Evolutionary conservation across 1,140 invertebrate species (phyloP), one percentile per base, ranked within the genome.

Genomic region (Sitobion miscanthi): DNA sequence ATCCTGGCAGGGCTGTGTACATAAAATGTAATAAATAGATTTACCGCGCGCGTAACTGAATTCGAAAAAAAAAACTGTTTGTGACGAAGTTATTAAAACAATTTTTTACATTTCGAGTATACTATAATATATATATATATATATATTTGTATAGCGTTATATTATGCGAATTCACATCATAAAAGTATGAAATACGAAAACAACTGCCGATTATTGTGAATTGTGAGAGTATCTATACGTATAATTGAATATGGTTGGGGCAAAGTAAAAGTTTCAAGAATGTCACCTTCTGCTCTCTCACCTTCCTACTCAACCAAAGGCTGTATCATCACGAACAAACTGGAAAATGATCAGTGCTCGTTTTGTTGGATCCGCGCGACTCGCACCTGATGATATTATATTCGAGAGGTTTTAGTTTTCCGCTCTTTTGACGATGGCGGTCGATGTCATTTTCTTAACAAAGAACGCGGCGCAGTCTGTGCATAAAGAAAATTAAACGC

Each of bases 11-110:
- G 5, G 14, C 62, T 35, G n/a, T 89, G 38, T 35, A 35, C 35
- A 30, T 89, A 88, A n/a, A 88, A 87, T 35, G n/a, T 52, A 14
- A 30, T 49, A 35, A 88, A 89, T 57, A 38, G 35, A 89, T 89
- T 42, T 89, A 4, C 52, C 52, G 9, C 42, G 49, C 52, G 54
- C 42, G 42, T 57, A 21, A 14, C n/a, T 35, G 9, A 38, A 54
- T 23, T 25, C 1, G 14, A 89, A 57, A 45, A 42, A 38, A 77
- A 89, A 57, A 35, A 42, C 42, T 25, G 11, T 57, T 57, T 57
- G 35, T 57, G 35, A 89, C 35, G 49, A 2, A 57, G 49, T 57
- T 89, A 57, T 89, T 89, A 57, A 89, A 89, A 89, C 57, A 30
- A 89, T 89, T 89, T 89, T 42, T 1, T 54, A 89, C n/a, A 54